A percentile compares a stretch with the other conserved stretches of the same genome.
phyloP scores from a whole-genome alignment of 1,140 invertebrate species.

The Apis mellifera region Amel_HAv3.1 CM009935.2:2936501-2937000 shows the following conservation, averaged over 20 bases:
- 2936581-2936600: too few relatives aligned
- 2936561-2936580: not conserved
- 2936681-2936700: constrained; percentile 21
- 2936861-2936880: constrained; percentile 12
- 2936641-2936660: constrained; percentile 17
- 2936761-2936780: not conserved
- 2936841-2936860: constrained; percentile 23
- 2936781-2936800: constrained; percentile 1
- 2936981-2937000: too few relatives aligned
- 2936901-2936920: not conserved
- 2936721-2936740: constrained; percentile 16
- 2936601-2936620: not conserved
- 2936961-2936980: too few relatives aligned
- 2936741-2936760: not conserved
- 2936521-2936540: not conserved
- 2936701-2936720: constrained; percentile 10
- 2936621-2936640: not conserved
- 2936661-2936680: not conserved
- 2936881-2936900: not conserved
- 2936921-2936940: not conserved
- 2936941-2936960: not conserved
- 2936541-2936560: constrained; percentile 1
- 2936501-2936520: not conserved
- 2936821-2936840: constrained; percentile 22
- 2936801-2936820: constrained; percentile 11